These are phyloP conservation scores for Falco punctatus DNA, from an alignment of 2,113 vertebrate genomes.

Conservation along the genomic window DNA sequence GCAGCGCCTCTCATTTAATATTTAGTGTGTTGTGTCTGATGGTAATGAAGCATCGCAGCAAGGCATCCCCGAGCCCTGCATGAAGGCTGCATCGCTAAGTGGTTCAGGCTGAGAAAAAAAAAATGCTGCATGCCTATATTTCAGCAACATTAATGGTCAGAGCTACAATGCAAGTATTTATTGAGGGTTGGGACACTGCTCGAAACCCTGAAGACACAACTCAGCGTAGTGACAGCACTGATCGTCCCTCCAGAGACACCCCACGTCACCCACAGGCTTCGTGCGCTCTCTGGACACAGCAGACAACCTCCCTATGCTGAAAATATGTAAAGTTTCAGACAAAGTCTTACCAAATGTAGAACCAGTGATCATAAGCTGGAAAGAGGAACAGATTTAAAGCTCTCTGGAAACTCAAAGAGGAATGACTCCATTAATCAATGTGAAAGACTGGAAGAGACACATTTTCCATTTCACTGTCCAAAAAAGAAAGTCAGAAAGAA, in stretches of 20 bases:
- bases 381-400: not conserved
- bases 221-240: fast-evolving
- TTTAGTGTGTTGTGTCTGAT: not conserved
- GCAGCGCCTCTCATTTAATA: not conserved
- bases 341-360: constrained; percentile 25
- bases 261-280: fast-evolving
- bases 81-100: not conserved
- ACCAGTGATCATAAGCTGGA: not conserved
- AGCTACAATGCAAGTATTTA: not conserved
- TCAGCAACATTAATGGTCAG: not conserved
- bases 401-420: constrained; percentile 31
- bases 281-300: not conserved
- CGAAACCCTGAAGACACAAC: not conserved
- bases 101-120: not conserved
- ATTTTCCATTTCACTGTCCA: constrained; percentile 52
- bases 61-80: not conserved
- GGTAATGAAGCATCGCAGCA: not conserved
- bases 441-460: not conserved
- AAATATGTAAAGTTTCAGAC: not conserved
- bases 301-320: not conserved
- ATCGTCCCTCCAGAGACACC: not conserved
- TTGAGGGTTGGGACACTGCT: not conserved
- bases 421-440: not conserved
- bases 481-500: not conserved
- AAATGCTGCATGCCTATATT: fast-evolving